These are phyloP conservation scores for Anarhynchus alexandrinus DNA, from an alignment of 2,113 vertebrate genomes.

Conservation along the genomic window DNA sequence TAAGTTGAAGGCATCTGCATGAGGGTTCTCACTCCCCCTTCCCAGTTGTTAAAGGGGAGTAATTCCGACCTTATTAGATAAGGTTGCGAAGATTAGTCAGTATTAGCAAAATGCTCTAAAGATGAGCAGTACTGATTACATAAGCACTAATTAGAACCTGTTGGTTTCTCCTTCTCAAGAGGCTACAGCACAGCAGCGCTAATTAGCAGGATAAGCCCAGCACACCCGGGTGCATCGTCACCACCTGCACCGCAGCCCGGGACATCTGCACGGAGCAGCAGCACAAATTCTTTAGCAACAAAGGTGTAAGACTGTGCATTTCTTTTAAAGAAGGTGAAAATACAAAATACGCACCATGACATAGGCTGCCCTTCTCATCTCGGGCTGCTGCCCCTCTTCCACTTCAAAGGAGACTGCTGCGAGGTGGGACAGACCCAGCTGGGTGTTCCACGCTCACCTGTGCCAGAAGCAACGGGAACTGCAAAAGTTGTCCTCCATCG, in stretches of 20 bases:
- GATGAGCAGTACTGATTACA: not conserved
- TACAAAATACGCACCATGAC: fast-evolving
- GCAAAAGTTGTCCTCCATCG: not conserved
- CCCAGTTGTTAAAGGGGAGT: not conserved
- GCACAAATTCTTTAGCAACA: not conserved
- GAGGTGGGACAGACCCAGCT: not conserved
- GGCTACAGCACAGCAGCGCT: not conserved
- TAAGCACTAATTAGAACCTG: conserved; percentile 13
- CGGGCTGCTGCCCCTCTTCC: not conserved
- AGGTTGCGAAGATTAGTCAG: not conserved
- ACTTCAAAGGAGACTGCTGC: not conserved
- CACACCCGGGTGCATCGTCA: not conserved
- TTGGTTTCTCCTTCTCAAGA: not conserved
- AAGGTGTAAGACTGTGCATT: too few relatives aligned
- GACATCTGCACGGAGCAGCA: not conserved
- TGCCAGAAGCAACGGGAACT: not conserved
- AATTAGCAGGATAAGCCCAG: not conserved
- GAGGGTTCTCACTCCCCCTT: not conserved
- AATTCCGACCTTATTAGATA: not conserved
- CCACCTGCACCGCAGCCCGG: not conserved
- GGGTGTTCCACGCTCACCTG: not conserved
- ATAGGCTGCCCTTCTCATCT: not conserved
- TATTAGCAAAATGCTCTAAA: not conserved
- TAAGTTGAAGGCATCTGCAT: not conserved
- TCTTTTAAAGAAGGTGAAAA: not conserved